Conservation (phyloP, 2,888 invertebrate genomes). For the Drosophila mettleri region DNA sequence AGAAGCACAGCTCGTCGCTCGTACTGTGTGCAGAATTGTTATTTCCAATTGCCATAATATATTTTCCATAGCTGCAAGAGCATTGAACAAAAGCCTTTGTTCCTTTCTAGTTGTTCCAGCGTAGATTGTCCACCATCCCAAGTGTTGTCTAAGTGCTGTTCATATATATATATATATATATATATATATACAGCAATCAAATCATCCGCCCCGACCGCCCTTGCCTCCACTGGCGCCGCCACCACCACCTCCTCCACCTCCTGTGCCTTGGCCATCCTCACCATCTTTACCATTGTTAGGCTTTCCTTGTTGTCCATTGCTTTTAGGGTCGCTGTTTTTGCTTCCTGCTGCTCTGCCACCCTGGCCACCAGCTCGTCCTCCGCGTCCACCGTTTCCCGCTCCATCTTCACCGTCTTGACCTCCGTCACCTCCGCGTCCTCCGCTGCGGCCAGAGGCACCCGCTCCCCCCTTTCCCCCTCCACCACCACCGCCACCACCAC, state of each 20-base stretch:
- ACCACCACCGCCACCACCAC: neutral
- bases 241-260: neutral
- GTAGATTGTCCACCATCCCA: neutral
- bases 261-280: neutral
- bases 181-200: too few species aligned
- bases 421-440: conserved; percentile 5
- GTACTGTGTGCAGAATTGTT: neutral
- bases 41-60: neutral
- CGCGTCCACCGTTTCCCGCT: neutral
- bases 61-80: neutral
- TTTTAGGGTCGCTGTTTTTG: neutral
- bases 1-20: neutral
- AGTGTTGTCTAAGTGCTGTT: neutral
- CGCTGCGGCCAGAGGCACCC: neutral
- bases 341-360: conserved; percentile 11
- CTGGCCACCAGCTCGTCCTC: conserved; percentile 13
- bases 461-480: neutral
- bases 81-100: neutral
- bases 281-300: neutral
- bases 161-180: too few species aligned
- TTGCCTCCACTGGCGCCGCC: neutral
- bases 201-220: neutral
- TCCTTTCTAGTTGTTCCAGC: neutral
- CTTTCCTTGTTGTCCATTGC: neutral
- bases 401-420: conserved; percentile 19